These are phyloP conservation scores for Acestrorhynchus altus DNA, from an alignment of 2,797 vertebrate genomes.

Conservation along the genomic window DNA sequence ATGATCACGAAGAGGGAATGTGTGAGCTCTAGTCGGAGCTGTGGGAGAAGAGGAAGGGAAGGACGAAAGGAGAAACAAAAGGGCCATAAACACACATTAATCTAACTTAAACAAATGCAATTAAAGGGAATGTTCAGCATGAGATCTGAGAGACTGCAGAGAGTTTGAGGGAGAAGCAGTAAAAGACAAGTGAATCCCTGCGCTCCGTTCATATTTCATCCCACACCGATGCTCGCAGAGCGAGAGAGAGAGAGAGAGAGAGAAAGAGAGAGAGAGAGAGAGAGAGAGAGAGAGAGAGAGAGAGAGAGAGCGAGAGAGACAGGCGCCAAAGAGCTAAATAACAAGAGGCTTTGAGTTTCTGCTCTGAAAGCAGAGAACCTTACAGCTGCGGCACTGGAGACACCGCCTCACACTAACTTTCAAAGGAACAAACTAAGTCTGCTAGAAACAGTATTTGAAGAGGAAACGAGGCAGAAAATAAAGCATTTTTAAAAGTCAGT, in stretches of 20 bases:
- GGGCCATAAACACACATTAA: background rate
- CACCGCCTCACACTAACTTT: background rate
- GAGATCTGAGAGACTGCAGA: slow-evolving; percentile 8
- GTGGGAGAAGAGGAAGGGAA: background rate
- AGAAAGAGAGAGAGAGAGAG: slow-evolving; percentile 45
- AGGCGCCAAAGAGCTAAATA: slow-evolving; percentile 18
- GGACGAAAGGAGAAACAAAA: background rate
- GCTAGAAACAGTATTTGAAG: background rate
- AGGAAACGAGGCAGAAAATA: background rate
- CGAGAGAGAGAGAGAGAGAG: slow-evolving; percentile 47
- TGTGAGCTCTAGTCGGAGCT: background rate
- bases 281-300: slow-evolving; percentile 45
- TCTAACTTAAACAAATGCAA: background rate
- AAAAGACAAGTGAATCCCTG: slow-evolving; percentile 6
- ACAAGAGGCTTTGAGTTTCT: slow-evolving; percentile 24
- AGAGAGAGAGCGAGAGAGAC: too few relatives aligned
- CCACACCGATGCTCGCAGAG: background rate
- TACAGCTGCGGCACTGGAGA: slow-evolving; percentile 3
- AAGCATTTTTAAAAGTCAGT: background rate
- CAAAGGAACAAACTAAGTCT: background rate
- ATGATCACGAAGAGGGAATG: background rate
- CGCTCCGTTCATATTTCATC: slow-evolving; percentile 16
- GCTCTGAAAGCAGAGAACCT: slow-evolving; percentile 18
- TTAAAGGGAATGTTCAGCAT: background rate
- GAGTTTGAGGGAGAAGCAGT: slow-evolving; percentile 9